Evolutionary conservation across 2,797 vertebrate species (phyloP), one percentile per base, ranked within the genome.

Genomic region (Catharus ustulatus): DNA sequence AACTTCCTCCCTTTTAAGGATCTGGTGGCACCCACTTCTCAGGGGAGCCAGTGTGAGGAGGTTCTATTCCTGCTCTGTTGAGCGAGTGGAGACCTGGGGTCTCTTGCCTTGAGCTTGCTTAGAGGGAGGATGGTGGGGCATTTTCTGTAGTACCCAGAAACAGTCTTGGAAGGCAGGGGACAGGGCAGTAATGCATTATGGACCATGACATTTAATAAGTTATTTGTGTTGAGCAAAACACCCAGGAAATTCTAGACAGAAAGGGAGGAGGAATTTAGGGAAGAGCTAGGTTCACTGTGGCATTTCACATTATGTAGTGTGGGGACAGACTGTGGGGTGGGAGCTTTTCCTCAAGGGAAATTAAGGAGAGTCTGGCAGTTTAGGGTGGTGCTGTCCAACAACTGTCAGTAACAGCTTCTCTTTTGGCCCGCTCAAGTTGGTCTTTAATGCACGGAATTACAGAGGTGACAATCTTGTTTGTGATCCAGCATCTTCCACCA

Each of bases 81-180:
- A 22, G 17, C 9, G 40, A 9, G 23, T 9, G n/a, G 14, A 30
- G n/a, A 32, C 7, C 4, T 18, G 18, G 10, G 1, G 19, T 23
- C 46, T 58, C 10, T 27, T 45, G 38, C 20, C 54, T 29, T 16
- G 19, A 63, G 16, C 17, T 59, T 52, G 7, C 46, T 21, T 17
- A 13, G 34, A 36, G 24, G 13, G 15, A 51, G 24, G 30, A 6
- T 1, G 3, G 21, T 5, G 2, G 6, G n/a, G 1, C 4, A 0
- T 23, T 83, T 51, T 6, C 26, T 22, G 5, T n/a, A 0, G 5
- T n/a, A 34, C 32, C 15, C n/a, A 51, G 27, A 14, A 62, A 17
- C 2, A 34, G 21, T 12, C 48, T 26, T 36, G 45, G n/a, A 34
- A 10, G 23, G 16, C 49, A 46, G 58, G 23, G n/a, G 3, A 10